Evolutionary conservation across 2,113 vertebrate species (phyloP).

Genomic region (Callipepla squamata): DNA sequence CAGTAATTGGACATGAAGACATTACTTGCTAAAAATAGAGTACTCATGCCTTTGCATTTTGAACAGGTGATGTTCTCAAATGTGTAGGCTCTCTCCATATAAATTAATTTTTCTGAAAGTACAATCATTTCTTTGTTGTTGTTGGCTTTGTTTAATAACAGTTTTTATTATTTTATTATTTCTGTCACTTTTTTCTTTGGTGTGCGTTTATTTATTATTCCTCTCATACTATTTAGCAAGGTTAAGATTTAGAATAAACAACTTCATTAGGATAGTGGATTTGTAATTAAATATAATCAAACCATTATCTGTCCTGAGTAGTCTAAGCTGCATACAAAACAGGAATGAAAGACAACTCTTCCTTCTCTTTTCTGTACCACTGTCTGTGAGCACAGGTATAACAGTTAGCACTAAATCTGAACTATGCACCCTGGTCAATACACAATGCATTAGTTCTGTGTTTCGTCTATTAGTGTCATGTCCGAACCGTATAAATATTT

Average conservation of each 20-base stretch:
- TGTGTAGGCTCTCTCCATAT: not conserved
- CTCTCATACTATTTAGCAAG: constrained; percentile 28
- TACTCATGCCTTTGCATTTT: constrained; percentile 26
- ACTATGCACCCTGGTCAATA: not conserved
- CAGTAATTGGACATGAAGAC: constrained; percentile 1
- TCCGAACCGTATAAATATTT: not conserved
- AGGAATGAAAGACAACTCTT: not conserved
- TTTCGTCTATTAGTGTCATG: not conserved
- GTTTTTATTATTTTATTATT: not conserved
- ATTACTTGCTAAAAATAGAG: constrained; percentile 29
- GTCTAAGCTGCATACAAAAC: constrained; percentile 24
- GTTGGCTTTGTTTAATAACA: not conserved
- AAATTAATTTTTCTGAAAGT: constrained; percentile 28
- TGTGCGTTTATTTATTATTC: not conserved
- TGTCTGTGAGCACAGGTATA: not conserved
- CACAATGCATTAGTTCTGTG: not conserved
- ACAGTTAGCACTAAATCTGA: not conserved
- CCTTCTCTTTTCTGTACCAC: not conserved
- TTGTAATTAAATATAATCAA: constrained; percentile 57
- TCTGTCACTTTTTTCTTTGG: not conserved
- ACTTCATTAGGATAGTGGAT: not conserved
- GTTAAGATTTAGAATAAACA: constrained; percentile 19
- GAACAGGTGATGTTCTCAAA: constrained; percentile 3
- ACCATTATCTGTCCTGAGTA: constrained; percentile 36
- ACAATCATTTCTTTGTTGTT: not conserved